Percentiles rank a stretch among this genome's conserved stretches.
Evolutionary conservation across 1,140 invertebrate species (phyloP).

Genomic region (Eriosoma lanigerum): DNA sequence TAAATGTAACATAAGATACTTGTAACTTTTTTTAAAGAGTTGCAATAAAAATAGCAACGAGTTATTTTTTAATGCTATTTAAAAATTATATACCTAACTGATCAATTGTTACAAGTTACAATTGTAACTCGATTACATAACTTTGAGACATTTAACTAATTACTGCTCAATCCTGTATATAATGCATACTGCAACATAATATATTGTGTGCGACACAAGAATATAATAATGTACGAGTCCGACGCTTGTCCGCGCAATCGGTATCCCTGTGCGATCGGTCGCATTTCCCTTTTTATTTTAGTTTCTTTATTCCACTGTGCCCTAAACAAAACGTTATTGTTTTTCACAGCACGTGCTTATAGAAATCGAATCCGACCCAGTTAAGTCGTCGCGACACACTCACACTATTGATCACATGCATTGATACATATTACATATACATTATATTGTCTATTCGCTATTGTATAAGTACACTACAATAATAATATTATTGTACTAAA

Average conservation of each 20-base stretch:
- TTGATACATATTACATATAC: neutral
- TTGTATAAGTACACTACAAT: neutral
- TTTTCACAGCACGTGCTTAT: slow-evolving; percentile 6
- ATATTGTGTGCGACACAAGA: too few species aligned
- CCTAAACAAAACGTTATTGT: neutral
- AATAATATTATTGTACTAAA: neutral
- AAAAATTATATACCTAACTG: too few species aligned
- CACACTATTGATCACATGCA: neutral
- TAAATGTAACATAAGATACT: too few species aligned
- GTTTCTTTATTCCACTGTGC: neutral
- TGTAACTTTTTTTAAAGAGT: too few species aligned
- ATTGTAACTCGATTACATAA: too few species aligned
- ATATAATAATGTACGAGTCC: too few species aligned
- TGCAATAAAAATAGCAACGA: too few species aligned
- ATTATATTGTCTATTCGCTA: neutral
- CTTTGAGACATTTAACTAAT: too few species aligned
- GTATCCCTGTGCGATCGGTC: neutral
- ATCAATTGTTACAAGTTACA: too few species aligned
- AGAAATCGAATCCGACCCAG: slow-evolving; percentile 18
- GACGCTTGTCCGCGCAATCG: neutral
- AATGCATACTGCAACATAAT: too few species aligned
- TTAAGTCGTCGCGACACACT: neutral
- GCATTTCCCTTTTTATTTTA: slow-evolving; percentile 35
- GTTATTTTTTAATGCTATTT: too few species aligned
- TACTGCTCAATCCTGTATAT: too few species aligned